A percentile compares a stretch with the other conserved stretches of the same genome.
phyloP scores from a whole-genome alignment of 2,888 invertebrate genomes.

The Stegophylla sp. region DNA sequence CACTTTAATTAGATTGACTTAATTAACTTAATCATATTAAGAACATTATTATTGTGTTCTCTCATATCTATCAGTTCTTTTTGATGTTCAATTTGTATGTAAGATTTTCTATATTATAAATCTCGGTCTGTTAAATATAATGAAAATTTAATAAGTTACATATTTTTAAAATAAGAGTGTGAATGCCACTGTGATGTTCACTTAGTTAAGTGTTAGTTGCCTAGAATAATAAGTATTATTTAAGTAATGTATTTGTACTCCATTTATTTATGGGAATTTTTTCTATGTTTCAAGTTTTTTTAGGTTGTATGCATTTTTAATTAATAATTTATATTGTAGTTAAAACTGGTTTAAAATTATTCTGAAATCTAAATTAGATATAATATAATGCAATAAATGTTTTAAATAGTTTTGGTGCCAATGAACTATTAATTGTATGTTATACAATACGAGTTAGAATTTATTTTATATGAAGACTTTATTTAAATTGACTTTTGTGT shows the following conservation, averaged over 20 bases:
- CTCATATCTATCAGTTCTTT: too few species aligned
- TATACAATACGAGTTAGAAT: neutral
- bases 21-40: too few species aligned
- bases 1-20: too few species aligned
- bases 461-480: neutral
- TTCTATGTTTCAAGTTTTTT: neutral
- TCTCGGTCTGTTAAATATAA: too few species aligned
- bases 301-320: neutral
- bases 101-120: too few species aligned
- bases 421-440: neutral
- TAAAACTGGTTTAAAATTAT: neutral
- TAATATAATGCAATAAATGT: neutral
- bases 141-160: too few species aligned
- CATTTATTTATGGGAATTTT: conserved; percentile 2
- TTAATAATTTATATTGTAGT: neutral
- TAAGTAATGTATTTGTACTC: conserved; percentile 1
- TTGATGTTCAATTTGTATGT: too few species aligned
- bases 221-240: conserved; percentile 3
- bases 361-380: neutral
- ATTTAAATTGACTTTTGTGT: too few species aligned
- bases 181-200: too few species aligned
- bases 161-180: neutral
- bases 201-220: too few species aligned
- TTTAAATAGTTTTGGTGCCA: neutral
- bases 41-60: too few species aligned